A percentile compares a stretch with the other conserved stretches of the same genome.
Evolutionary conservation across 2,113 vertebrate species (phyloP).

Genomic region (Ceratotherium simum): DNA sequence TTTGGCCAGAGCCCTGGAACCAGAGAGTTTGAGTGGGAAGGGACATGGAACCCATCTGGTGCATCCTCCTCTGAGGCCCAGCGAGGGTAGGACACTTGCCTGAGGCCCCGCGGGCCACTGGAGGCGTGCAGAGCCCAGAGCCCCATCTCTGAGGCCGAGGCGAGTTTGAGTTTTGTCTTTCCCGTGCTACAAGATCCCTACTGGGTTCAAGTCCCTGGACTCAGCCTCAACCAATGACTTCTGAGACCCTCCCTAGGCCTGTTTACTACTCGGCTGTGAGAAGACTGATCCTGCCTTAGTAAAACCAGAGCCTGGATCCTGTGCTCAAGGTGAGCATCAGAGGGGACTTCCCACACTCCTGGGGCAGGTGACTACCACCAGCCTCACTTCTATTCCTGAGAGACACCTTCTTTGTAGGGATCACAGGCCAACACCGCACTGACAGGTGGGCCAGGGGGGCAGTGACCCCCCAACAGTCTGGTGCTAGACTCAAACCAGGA

Average conservation of each 20-base stretch:
- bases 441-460: neutral
- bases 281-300: neutral
- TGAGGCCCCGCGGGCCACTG: rapidly evolving
- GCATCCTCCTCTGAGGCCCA: neutral
- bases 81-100: neutral
- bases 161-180: neutral
- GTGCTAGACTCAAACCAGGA: neutral
- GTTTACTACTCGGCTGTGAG: neutral
- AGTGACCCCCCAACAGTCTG: neutral
- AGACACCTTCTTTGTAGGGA: neutral
- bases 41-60: neutral
- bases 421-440: neutral
- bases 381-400: neutral
- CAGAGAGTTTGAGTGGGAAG: neutral
- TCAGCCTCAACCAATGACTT: neutral
- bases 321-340: neutral
- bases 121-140: neutral
- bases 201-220: neutral
- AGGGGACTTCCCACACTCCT: neutral
- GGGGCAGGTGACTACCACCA: neutral
- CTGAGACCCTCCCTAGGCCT: neutral
- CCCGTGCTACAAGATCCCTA: rapidly evolving
- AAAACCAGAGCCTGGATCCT: neutral
- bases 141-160: neutral
- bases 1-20: neutral